phyloP scores from a whole-genome alignment of 2,888 invertebrate species.

The Lasioglossum zephyrum region DNA sequence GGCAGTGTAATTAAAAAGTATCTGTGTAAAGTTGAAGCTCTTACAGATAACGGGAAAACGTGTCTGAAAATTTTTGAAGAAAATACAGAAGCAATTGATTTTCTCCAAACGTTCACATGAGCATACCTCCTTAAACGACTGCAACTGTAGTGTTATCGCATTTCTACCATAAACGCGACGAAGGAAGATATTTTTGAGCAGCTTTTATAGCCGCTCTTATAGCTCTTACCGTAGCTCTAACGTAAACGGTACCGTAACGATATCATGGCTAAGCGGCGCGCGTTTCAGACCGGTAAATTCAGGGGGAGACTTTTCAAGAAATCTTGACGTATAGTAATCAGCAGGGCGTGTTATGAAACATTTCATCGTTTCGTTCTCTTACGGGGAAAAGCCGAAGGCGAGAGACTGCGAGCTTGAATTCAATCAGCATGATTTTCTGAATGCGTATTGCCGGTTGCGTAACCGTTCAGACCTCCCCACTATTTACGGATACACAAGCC shows the following conservation, averaged over 20 bases:
- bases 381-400: conserved; percentile 17
- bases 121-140: not conserved
- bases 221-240: not conserved
- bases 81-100: no score
- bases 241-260: not conserved
- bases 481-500: conserved; percentile 19
- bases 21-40: no score
- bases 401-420: conserved; percentile 49
- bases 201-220: not conserved
- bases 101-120: not conserved
- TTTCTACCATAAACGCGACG: not conserved
- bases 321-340: conserved; percentile 61
- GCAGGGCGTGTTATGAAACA: conserved; percentile 42
- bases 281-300: conserved; percentile 24
- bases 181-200: not conserved
- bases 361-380: conserved; percentile 40
- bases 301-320: conserved; percentile 16
- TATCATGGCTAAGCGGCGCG: not conserved
- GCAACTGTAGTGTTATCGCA: not conserved
- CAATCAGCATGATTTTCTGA: conserved; percentile 61
- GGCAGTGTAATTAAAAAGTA: no score
- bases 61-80: no score
- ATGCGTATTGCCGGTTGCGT: conserved; percentile 63
- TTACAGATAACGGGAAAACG: no score
- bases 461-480: conserved; percentile 40